These are phyloP conservation scores for Conops quadrifasciatus DNA, from an alignment of 2,888 invertebrate genomes.

Conservation along the genomic window DNA sequence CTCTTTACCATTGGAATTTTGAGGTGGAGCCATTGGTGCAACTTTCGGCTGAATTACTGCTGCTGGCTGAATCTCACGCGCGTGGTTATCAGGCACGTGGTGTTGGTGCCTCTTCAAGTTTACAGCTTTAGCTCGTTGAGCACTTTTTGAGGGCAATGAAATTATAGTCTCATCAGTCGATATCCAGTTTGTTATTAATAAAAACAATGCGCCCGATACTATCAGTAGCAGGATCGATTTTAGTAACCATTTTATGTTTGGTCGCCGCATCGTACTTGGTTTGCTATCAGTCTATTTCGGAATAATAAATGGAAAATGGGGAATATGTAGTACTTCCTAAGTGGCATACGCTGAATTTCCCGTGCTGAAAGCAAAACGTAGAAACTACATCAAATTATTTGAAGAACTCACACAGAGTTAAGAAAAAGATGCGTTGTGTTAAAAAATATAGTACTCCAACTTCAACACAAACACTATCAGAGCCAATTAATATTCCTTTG, in stretches of 20 bases:
- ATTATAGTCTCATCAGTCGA: conserved; percentile 53
- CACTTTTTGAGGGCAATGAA: conserved; percentile 42
- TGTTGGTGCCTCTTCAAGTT: conserved; percentile 5
- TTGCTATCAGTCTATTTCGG: background rate
- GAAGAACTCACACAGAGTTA: no score
- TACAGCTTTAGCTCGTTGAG: conserved; percentile 26
- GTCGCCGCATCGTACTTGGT: conserved; percentile 55
- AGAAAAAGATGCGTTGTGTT: no score
- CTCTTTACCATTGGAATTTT: background rate
- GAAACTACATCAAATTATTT: no score
- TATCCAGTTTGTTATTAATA: conserved; percentile 59
- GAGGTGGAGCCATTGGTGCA: conserved; percentile 1
- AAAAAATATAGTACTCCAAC: no score
- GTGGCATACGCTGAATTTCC: background rate
- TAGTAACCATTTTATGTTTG: conserved; percentile 60
- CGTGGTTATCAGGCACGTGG: no score
- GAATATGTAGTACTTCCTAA: no score
- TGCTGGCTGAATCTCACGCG: conserved; percentile 28
- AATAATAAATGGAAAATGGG: no score
- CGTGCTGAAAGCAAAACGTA: no score
- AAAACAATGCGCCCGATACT: conserved; percentile 53
- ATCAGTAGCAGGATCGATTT: conserved; percentile 54
- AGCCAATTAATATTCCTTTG: no score
- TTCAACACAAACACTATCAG: no score
- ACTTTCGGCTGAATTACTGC: conserved; percentile 12